These are phyloP conservation scores for Koerneria pararmatus DNA, from an alignment of 2,888 invertebrate species.

Conservation along the genomic window DNA sequence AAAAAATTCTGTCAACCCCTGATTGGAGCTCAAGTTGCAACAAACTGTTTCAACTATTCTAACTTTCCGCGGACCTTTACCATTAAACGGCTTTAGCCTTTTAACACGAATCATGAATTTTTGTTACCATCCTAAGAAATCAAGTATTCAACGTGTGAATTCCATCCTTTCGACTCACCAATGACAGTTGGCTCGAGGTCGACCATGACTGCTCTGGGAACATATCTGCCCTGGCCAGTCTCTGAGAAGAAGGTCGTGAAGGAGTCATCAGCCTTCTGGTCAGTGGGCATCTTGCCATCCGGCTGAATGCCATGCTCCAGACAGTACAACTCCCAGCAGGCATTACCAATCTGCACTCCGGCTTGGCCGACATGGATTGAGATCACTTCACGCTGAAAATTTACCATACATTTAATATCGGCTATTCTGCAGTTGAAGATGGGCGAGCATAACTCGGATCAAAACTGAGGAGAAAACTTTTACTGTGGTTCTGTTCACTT, in stretches of 20 bases:
- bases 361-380: slow-evolving; percentile 56
- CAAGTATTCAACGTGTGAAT: background rate
- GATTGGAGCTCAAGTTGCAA: no score
- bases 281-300: slow-evolving; percentile 58
- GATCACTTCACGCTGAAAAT: slow-evolving; percentile 47
- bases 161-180: slow-evolving; percentile 32
- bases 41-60: no score
- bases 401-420: background rate
- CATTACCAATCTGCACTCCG: slow-evolving; percentile 62
- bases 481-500: no score
- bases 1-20: no score
- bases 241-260: slow-evolving; percentile 79
- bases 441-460: no score
- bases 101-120: no score
- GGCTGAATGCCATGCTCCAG: slow-evolving; percentile 66
- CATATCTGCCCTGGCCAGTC: slow-evolving; percentile 69
- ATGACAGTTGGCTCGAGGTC: slow-evolving; percentile 54
- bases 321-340: slow-evolving; percentile 67
- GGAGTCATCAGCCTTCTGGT: slow-evolving; percentile 65
- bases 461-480: no score
- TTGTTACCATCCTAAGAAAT: background rate
- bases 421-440: no score
- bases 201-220: slow-evolving; percentile 50
- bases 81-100: background rate
- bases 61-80: no score